Conservation (phyloP, 2,113 vertebrate species). For the Climacteris rufus region DNA sequence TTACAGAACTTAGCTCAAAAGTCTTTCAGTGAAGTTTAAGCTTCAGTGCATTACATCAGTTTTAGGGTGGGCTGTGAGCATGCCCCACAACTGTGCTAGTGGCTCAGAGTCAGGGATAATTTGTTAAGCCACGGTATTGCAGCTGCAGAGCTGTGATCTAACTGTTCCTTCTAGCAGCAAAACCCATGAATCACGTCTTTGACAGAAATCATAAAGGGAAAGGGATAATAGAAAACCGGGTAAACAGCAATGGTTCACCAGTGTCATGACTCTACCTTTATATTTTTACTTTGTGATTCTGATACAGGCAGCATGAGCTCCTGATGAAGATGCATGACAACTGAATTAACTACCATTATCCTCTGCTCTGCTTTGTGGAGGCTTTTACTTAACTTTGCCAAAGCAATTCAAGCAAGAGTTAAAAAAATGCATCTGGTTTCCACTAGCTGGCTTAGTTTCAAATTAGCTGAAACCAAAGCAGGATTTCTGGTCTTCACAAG, state of each 20-base stretch:
- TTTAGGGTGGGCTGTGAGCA: not conserved
- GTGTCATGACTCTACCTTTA: not conserved
- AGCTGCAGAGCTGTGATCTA: not conserved
- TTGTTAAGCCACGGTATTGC: not conserved
- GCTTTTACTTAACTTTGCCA: not conserved
- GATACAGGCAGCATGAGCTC: rapidly evolving
- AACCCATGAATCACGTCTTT: not conserved
- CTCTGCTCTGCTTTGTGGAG: not conserved
- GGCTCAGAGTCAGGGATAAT: not conserved
- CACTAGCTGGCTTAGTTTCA: not conserved
- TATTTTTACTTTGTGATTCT: not conserved
- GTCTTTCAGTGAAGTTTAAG: not conserved
- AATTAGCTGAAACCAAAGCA: not conserved
- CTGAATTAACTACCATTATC: not conserved
- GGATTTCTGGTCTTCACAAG: not conserved
- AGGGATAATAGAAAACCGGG: not conserved
- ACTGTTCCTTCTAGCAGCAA: not conserved
- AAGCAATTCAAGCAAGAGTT: not conserved
- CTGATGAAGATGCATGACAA: not conserved
- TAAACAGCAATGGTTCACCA: not conserved
- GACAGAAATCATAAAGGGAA: not conserved
- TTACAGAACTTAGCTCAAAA: not conserved
- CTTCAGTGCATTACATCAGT: not conserved
- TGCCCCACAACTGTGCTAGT: not conserved
- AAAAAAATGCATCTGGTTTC: not conserved